Base-by-base conservation (phyloP, 2,888 invertebrate genomes). In the Gortyna flavago region DNA sequence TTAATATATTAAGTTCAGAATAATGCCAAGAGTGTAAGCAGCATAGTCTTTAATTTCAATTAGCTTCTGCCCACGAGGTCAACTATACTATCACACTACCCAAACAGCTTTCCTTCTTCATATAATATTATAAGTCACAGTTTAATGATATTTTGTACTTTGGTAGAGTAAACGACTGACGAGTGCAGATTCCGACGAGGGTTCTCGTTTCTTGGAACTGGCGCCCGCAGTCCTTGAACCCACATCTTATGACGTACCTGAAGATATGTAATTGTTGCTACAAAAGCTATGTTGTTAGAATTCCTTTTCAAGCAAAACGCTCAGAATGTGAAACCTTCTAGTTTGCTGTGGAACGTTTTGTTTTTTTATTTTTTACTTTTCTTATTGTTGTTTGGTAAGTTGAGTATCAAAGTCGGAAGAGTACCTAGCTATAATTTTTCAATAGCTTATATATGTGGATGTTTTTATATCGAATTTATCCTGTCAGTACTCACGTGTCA, bases 121-220 rank as follows among this genome's bases (percentile, higher is more conserved):
- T 48, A 21, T 41, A 72, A 65, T 57, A 57, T 44, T 57, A 16
- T n/a, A 41, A 21, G 57, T 64, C 16, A 2, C 16, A 1, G 21
- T 73, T 77, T 80, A 57, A 48, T 70, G 32, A 62, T 69, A 57
- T 72, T 79, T 68, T 62, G 48, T 80, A 67, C 65, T 62, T 73
- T 66, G 64, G 21, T 73, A 41, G 57, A 85, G 71, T 66, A 75
- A 81, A 66, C 54, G 64, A 64, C 51, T 85, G 72, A 85, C 80
- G 67, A 80, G 67, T 75, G 62, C 83, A 83, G 62, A 71, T 70
- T 21, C 51, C 70, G 74, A 77, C 72, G 65, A 67, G 83, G 80
- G 76, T 83, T 61, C 48, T 38, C 61, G 59, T 72, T 75, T 72
- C 79, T 72, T n/a, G 54, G 69, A 81, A 72, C 54, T 69, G 51